These are phyloP conservation scores for Pipa parva DNA, from an alignment of 2,113 vertebrate species.

Conservation along the genomic window DNA sequence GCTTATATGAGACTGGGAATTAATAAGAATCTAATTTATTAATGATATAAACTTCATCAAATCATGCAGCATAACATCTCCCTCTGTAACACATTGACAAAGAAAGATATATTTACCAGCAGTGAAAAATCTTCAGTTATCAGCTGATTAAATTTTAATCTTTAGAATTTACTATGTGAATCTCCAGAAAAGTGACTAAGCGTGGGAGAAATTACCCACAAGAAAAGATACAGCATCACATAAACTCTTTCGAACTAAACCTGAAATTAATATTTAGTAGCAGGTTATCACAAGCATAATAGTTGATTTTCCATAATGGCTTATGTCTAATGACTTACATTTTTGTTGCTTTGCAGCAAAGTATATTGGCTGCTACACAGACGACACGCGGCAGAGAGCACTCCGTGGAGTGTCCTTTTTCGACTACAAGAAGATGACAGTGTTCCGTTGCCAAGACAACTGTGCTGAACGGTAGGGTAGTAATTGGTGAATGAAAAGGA, in stretches of 20 bases:
- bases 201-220: too few relatives aligned
- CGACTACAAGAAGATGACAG: conserved; percentile 98
- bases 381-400: conserved; percentile 79
- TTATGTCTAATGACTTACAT: background rate
- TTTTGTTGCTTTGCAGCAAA: conserved; percentile 67
- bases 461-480: conserved; percentile 86
- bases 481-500: conserved; percentile 15
- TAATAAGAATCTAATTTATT: too few relatives aligned
- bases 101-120: too few relatives aligned
- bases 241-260: background rate
- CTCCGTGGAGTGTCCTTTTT: conserved; percentile 92
- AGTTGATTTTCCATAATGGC: background rate
- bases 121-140: too few relatives aligned
- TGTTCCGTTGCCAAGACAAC: conserved; percentile 99
- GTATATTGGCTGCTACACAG: conserved; percentile 88
- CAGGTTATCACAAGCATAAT: background rate
- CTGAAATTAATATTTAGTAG: background rate
- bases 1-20: too few relatives aligned
- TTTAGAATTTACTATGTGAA: too few relatives aligned
- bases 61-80: too few relatives aligned
- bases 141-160: too few relatives aligned
- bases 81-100: too few relatives aligned
- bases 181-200: too few relatives aligned
- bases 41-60: too few relatives aligned
- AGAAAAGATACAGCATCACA: too few relatives aligned